Evolutionary conservation across 2,888 invertebrate genomes (phyloP), one percentile per base, ranked within the genome.

Genomic region (Pristionchus japonicus): DNA sequence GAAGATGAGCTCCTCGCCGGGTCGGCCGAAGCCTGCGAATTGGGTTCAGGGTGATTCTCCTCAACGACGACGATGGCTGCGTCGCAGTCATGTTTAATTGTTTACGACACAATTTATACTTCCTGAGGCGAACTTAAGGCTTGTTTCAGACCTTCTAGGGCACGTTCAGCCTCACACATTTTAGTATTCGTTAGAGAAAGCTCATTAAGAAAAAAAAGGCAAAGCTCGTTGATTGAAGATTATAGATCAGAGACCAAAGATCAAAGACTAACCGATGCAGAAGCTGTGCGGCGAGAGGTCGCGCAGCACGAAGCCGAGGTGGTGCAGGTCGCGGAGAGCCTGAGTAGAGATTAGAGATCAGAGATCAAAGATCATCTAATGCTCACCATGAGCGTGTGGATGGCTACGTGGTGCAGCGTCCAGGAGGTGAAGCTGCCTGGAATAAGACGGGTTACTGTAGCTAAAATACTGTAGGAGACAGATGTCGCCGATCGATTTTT

Each of bases 231-330:
- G n/a, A n/a, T 47, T 47, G 13, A 6, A 47, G 13, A 47, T 6
- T 3, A 17, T 34, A 15, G 37, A 37, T 20, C 40, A 17, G 20
- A 34, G 34, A 20, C 3, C 31, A 67, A 67, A 34, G 34, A 34
- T 34, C 64, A 34, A 34, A n/a, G 3, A 64, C 17, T n/a, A 1
- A 77, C 77, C 77, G 77, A 77, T 77, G 77, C 77, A 77, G 77
- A 77, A 77, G 77, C 43, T 77, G 37, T 43, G 47, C 20, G 34
- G 77, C 47, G 77, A 77, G 47, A 77, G n/a, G 43, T 77, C 77
- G 77, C 77, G 77, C 77, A 77, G 77, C 43, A 77, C 43, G 77
- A 77, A 77, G n/a, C 77, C 77, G 77, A 43, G n/a, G 77, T 77
- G 27, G 77, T 77, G 77, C 27, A 77, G 77, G 13, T 77, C 77